Conservation (phyloP, 2,797 vertebrate species). For the Lepilemur ruficaudatus region DNA sequence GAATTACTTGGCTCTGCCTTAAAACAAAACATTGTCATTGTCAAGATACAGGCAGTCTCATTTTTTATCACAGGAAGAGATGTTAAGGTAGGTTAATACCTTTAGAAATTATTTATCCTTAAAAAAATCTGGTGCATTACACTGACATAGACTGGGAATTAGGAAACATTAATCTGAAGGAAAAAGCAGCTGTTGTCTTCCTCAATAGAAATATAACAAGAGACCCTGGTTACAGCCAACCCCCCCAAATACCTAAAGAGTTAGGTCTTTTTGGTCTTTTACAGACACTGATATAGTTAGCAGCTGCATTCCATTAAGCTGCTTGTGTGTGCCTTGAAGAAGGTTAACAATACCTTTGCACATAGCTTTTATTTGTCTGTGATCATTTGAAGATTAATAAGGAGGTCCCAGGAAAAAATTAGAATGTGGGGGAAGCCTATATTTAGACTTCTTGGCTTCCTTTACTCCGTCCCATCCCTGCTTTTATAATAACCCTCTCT, state of each 20-base stretch:
- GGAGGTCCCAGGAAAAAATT: not conserved
- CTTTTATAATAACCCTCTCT: not conserved
- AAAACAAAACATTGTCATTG: conserved; percentile 49
- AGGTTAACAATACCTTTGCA: not conserved
- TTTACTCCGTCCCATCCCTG: not conserved
- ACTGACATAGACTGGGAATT: conserved; percentile 31
- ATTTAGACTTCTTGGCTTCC: not conserved
- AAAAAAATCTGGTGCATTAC: conserved; percentile 48
- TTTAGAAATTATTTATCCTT: conserved; percentile 71
- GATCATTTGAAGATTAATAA: conserved; percentile 47
- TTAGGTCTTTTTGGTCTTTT: conserved; percentile 32
- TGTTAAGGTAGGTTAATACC: conserved; percentile 56
- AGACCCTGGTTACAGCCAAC: not conserved
- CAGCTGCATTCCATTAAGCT: conserved; percentile 45
- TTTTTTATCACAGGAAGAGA: conserved; percentile 63
- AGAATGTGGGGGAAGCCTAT: not conserved
- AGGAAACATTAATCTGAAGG: conserved; percentile 61
- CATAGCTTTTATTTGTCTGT: not conserved
- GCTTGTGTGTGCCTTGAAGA: not conserved
- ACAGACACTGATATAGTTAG: not conserved
- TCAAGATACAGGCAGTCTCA: conserved; percentile 14
- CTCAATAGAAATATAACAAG: not conserved
- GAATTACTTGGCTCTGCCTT: conserved; percentile 28
- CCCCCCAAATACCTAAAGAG: conserved; percentile 34
- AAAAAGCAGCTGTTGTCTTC: conserved; percentile 35